Conservation (phyloP, 2,888 invertebrate genomes). For the Neocrepidodera transversa region DNA sequence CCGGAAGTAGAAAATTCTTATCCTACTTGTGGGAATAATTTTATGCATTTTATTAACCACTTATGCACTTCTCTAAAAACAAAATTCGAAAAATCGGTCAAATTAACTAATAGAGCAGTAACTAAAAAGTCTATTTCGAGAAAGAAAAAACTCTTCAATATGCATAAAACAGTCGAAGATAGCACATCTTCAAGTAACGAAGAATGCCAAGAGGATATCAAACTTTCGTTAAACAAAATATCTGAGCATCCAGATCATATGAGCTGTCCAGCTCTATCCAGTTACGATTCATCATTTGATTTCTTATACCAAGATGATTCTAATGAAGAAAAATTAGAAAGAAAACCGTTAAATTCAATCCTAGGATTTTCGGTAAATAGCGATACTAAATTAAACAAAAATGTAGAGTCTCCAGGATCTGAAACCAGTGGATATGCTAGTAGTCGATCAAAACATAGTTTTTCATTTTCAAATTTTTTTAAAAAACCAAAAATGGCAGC, state of each 20-base stretch:
- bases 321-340: not conserved
- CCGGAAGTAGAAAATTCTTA: no score
- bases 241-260: conserved; percentile 11
- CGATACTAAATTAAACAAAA: conserved; percentile 6
- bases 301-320: conserved; percentile 19
- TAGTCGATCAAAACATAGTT: conserved; percentile 38
- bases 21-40: conserved; percentile 8
- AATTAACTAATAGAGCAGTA: not conserved
- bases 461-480: conserved; percentile 41
- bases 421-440: conserved; percentile 48
- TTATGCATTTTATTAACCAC: conserved; percentile 22
- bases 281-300: conserved; percentile 20
- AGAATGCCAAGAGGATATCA: not conserved
- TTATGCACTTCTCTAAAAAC: conserved; percentile 18
- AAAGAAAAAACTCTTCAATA: not conserved
- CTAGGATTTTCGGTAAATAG: conserved; percentile 23
- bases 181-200: not conserved
- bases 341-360: conserved; percentile 10
- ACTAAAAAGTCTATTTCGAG: not conserved
- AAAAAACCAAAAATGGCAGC: conserved; percentile 44
- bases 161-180: not conserved
- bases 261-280: conserved; percentile 29
- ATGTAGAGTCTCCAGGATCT: conserved; percentile 32
- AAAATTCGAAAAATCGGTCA: not conserved
- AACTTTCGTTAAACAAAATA: not conserved